phyloP scores from a whole-genome alignment of 2,113 vertebrate species.

The Xerus inauris region DNA sequence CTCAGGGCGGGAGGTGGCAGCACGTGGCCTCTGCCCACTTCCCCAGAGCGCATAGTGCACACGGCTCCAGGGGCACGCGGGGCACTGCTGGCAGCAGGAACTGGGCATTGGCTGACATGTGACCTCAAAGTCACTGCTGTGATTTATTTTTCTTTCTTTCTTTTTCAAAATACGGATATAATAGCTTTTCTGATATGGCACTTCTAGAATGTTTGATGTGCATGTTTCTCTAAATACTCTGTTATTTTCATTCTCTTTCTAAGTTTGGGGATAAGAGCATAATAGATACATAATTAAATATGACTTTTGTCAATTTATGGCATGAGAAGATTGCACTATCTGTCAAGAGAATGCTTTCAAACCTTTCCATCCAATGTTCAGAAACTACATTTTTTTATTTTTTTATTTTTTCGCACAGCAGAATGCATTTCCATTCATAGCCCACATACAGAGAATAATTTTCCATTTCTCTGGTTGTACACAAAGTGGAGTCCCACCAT shows the following conservation, averaged over 20 bases:
- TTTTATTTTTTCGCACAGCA: too few species aligned
- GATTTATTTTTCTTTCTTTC: neutral
- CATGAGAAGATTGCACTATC: too few species aligned
- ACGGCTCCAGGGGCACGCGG: neutral
- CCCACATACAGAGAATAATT: too few species aligned
- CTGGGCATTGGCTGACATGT: neutral
- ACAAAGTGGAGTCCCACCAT: too few species aligned
- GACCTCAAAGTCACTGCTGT: neutral
- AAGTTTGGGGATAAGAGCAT: neutral
- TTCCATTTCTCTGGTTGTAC: too few species aligned
- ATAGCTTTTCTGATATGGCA: rapidly evolving
- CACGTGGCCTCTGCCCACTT: rapidly evolving
- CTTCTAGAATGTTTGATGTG: neutral
- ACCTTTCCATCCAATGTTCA: neutral
- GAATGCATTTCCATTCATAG: too few species aligned
- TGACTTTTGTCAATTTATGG: neutral
- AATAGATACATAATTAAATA: neutral
- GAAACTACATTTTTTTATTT: too few species aligned
- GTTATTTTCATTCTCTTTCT: neutral
- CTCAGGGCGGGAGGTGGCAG: neutral
- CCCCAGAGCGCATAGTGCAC: neutral
- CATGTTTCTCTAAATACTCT: neutral
- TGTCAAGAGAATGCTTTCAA: neutral
- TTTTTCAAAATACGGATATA: neutral
- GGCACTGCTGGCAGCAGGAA: neutral